Evolutionary conservation across 92 coral and sea anemone genomes (phyloP), one percentile per base, ranked within the genome.

Genomic region (Epizoanthus scotinus): DNA sequence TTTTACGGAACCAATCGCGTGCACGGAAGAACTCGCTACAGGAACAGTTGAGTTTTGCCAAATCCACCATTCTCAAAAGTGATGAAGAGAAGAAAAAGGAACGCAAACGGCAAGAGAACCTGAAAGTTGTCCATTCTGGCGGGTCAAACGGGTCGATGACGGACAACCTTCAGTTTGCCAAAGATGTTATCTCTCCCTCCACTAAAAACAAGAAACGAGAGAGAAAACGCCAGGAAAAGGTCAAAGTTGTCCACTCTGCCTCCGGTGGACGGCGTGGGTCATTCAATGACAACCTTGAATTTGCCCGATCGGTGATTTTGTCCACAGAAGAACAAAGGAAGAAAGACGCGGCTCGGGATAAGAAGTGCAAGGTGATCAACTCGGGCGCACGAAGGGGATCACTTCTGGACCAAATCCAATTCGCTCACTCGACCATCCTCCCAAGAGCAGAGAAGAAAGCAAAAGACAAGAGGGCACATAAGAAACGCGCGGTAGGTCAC

Each of bases 1-100:
- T 74, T 3, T 36, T 74, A 8, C 58, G 58, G 38, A 49, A 56
- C 31, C 53, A 7, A 0, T 34, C 80, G 2, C 3, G 61, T 20
- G 80, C 38, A 8, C 36, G 80, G 21, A 74, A 66, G 36, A 5
- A 6, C 21, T 74, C 80, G 22, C 26, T 74, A 31, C 58, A 34
- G 58, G 80, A 74, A 34, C 80, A 74, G 52, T 52, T 74, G 14
- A 15, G 22, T 28, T 74, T 74, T 74, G 80, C 80, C 9, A 74
- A 74, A 53, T 34, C 40, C 6, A 34, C 60, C 27, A 74, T 74
- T n/a, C 10, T 58, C 54, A 50, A 58, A 18, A 17, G 28, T n/a
- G 36, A 74, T 3, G 27, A 9, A 4, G 67, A 74, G 0, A 74
- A n/a, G 34, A 74, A 20, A 31, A 34, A 74, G 60, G 53, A 74